phyloP scores from a whole-genome alignment of 2,888 invertebrate species.

The Rugalucina vietnamica region DNA sequence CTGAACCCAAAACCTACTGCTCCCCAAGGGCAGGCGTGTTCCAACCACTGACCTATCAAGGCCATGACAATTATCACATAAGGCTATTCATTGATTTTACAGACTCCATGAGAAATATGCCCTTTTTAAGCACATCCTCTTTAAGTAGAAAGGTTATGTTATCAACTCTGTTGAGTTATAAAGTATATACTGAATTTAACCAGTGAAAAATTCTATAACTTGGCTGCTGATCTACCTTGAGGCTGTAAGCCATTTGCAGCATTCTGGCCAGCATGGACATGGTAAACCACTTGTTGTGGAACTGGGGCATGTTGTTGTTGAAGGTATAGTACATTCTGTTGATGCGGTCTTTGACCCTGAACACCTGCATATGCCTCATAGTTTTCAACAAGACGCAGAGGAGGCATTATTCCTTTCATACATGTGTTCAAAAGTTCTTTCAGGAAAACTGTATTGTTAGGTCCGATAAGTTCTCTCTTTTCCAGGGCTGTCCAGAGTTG shows the following conservation, averaged over 20 bases:
- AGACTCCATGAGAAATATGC: no score
- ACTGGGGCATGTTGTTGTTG: not conserved
- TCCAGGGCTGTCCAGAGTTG: slow-evolving; percentile 39
- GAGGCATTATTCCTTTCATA: slow-evolving; percentile 16
- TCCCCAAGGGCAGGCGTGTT: no score
- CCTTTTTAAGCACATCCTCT: no score
- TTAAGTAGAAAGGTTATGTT: no score
- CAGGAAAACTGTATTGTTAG: slow-evolving; percentile 15
- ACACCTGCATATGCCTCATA: slow-evolving; percentile 19
- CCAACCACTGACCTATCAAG: no score
- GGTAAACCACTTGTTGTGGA: not conserved
- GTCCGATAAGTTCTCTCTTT: slow-evolving; percentile 32
- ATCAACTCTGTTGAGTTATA: no score
- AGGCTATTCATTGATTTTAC: no score
- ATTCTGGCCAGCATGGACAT: not conserved
- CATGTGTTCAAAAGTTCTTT: slow-evolving; percentile 33
- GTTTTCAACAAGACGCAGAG: slow-evolving; percentile 26
- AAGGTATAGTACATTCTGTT: not conserved
- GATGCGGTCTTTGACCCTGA: not conserved
- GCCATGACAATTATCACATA: no score
- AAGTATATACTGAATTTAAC: no score
- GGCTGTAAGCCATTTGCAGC: not conserved
- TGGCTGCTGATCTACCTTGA: not conserved
- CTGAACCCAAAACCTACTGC: no score
- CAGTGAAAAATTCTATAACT: no score